A percentile compares a stretch with the other conserved stretches of the same genome.
These are phyloP conservation scores for Corapipo altera DNA, from an alignment of 2,113 vertebrate species.

Conservation along the genomic window DNA sequence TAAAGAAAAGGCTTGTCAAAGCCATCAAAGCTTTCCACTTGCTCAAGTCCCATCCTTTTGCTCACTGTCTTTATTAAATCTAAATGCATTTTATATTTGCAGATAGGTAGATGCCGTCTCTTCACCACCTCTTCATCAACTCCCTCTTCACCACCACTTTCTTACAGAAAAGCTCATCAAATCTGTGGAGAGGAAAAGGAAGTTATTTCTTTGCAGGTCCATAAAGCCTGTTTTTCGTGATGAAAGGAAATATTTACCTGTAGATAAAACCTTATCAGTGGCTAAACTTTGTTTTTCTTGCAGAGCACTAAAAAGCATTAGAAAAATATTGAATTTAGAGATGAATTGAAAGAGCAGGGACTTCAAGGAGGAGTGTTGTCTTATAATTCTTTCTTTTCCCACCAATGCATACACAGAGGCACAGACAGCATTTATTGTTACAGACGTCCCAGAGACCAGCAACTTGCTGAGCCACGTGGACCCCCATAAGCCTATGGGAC, in stretches of 20 bases:
- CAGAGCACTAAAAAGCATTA: background rate
- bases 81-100: slow-evolving; percentile 19
- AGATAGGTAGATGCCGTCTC: background rate
- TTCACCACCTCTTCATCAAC: background rate
- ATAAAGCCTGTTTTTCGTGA: background rate
- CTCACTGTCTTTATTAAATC: slow-evolving; percentile 49
- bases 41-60: slow-evolving; percentile 11
- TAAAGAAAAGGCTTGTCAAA: slow-evolving; percentile 72
- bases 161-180: background rate
- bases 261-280: slow-evolving; percentile 39
- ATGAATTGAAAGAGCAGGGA: background rate
- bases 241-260: background rate
- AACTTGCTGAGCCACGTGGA: too few relatives aligned
- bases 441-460: background rate
- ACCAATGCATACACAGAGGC: background rate
- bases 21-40: slow-evolving; percentile 20
- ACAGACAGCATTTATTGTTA: background rate
- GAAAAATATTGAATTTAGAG: background rate
- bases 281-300: background rate
- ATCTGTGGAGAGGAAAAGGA: background rate
- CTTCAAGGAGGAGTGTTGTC: background rate
- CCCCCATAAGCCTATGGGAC: too few relatives aligned
- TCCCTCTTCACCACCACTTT: background rate
- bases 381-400: background rate
- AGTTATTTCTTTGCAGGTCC: background rate